Percentiles rank a stretch among this genome's conserved stretches.
These are phyloP conservation scores for Crenichthys baileyi DNA, from an alignment of 2,797 vertebrate species.

Conservation along the genomic window DNA sequence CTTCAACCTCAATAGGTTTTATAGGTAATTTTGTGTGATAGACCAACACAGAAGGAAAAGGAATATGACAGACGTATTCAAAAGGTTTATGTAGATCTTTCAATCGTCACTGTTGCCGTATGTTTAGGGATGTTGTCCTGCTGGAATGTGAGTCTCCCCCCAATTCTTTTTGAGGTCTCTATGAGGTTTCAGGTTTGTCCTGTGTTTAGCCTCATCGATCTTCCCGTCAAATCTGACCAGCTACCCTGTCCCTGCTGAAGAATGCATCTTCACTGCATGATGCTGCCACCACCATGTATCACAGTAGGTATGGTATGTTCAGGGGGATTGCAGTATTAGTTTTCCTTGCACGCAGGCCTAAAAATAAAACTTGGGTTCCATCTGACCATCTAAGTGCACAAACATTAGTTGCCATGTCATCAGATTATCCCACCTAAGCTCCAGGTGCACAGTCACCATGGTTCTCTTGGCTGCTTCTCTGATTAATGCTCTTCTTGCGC, in stretches of 20 bases:
- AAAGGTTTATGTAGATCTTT: neutral
- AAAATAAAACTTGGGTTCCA: neutral
- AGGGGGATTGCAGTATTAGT: neutral
- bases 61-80: neutral
- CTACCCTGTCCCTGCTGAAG: neutral
- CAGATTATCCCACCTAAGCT: no score
- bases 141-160: neutral
- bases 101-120: neutral
- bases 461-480: no score
- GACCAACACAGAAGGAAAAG: neutral
- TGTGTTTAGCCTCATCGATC: neutral
- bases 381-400: no score
- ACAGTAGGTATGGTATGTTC: no score
- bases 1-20: neutral
- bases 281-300: neutral
- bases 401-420: no score
- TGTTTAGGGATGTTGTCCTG: neutral
- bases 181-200: neutral
- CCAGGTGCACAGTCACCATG: no score
- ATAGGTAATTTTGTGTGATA: neutral
- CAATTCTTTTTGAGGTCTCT: neutral
- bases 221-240: neutral
- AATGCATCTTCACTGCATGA: neutral
- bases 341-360: neutral
- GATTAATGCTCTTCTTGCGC: no score